A percentile compares a stretch with the other conserved stretches of the same genome.
Conservation (phyloP, 2,113 vertebrate genomes). For the Alectura lathami region DNA sequence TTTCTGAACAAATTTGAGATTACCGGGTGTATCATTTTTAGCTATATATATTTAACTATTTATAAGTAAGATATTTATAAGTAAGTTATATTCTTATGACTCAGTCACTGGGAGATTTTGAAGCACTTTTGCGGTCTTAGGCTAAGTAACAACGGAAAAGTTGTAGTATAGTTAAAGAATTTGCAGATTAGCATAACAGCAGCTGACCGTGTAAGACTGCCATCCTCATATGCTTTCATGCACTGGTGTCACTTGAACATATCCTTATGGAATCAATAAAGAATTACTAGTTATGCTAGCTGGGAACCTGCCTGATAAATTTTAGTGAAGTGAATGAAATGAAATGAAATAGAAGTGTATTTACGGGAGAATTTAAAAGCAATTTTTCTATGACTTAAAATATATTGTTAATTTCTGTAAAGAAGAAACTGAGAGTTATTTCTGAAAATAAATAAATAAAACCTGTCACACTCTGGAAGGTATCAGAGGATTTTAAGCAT, state of each 20-base stretch:
- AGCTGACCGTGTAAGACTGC: neutral
- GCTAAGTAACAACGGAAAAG: neutral
- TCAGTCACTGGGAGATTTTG: neutral
- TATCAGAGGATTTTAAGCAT: neutral
- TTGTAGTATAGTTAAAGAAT: neutral
- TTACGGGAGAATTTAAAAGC: neutral
- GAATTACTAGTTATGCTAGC: neutral
- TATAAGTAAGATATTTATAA: neutral
- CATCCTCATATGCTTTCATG: neutral
- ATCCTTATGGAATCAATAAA: neutral
- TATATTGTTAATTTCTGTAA: neutral
- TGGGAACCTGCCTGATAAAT: neutral
- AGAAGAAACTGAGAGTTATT: neutral
- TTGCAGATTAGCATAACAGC: neutral
- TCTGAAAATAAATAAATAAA: neutral
- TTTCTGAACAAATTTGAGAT: neutral
- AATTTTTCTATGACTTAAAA: neutral
- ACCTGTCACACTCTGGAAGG: neutral
- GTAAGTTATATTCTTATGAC: neutral
- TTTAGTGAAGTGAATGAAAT: too few relatives aligned
- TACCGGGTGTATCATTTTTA: neutral
- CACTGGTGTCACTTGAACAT: neutral
- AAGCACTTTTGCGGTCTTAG: neutral
- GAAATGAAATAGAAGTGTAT: neutral
- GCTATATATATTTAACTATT: neutral